Evolutionary conservation across 2,888 invertebrate genomes (phyloP), one percentile per base, ranked within the genome.

Genomic region (Leucoma salicis): DNA sequence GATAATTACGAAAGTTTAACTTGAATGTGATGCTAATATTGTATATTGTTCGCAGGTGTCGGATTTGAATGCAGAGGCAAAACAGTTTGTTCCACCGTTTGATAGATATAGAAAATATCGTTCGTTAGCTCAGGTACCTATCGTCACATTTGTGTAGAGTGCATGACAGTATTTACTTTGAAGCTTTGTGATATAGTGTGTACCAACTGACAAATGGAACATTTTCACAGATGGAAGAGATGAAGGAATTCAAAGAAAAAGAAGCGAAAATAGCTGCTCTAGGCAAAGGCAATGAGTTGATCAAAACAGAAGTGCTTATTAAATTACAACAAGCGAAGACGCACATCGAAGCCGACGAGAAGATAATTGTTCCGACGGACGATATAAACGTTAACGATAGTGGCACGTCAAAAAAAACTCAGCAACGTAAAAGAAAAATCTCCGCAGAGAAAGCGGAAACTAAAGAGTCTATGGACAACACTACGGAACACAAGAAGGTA

Each of bases 31-130:
- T n/a, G n/a, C n/a, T n/a, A n/a, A n/a, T n/a, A n/a, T n/a, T 32
- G 24, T 31, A 21, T 11, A 11, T 44, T 46, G 41, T 42, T 70
- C 49, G 6, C 75, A 83, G 83, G 67, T 70, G 12, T 80, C 80
- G 21, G 67, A 62, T 13, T 60, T 82, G 56, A 80, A 82, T 44
- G 80, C 69, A 6, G 76, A 82, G 4, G 78, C 80, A 1, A 66
- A 82, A 53, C 57, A 74, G 46, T 85, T 82, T 53, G 64, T 84
- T 46, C 78, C 84, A n/a, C 86, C 86, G 0, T 85, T 74, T 60
- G 76, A 79, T n/a, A 73, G 85, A 56, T 83, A 82, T 66, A 69
- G 63, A 44, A 73, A 69, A 44, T 86, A 82, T 53, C 75, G 85
- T 13, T 49, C 64, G 5, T 39, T 82, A 28, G 76, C 74, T 8